These are phyloP conservation scores for Poeciliopsis retropinna DNA, from an alignment of 2,113 vertebrate species.

Conservation along the genomic window DNA sequence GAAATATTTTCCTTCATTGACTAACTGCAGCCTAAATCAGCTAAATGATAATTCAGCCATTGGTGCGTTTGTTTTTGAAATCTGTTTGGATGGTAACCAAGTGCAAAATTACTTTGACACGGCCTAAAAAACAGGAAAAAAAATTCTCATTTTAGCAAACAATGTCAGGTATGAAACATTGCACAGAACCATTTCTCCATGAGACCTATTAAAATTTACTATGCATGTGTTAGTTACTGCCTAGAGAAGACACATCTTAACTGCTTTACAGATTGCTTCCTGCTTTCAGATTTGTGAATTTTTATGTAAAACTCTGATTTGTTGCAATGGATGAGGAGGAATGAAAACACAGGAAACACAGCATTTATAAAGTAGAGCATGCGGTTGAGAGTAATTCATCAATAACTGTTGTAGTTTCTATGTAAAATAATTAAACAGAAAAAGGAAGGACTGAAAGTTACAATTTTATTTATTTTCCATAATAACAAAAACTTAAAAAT, in stretches of 20 bases:
- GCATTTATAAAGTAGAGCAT: too few relatives aligned
- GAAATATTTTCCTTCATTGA: constrained; percentile 33
- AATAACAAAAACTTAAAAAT: too few relatives aligned
- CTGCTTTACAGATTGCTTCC: not conserved
- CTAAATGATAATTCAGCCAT: constrained; percentile 9
- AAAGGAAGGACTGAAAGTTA: too few relatives aligned
- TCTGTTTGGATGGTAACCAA: constrained; percentile 17
- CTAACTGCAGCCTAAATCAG: constrained; percentile 18
- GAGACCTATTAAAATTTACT: constrained; percentile 20
- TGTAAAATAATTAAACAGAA: too few relatives aligned
- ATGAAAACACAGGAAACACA: not conserved
- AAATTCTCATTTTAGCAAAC: not conserved
- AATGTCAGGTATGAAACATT: constrained; percentile 6
- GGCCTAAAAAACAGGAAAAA: not conserved
- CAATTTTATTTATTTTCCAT: too few relatives aligned
- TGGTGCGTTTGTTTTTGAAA: constrained; percentile 14
- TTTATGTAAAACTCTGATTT: not conserved
- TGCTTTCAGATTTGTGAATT: constrained; percentile 6
- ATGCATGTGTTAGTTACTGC: not conserved
- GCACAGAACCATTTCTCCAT: not conserved
- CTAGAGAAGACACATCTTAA: not conserved
- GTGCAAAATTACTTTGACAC: constrained; percentile 32
- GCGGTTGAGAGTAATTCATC: too few relatives aligned
- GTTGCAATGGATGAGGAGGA: not conserved
- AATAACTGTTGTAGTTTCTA: too few relatives aligned